These are phyloP conservation scores for Agrotis puta DNA, from an alignment of 2,888 invertebrate genomes.

Conservation along the genomic window DNA sequence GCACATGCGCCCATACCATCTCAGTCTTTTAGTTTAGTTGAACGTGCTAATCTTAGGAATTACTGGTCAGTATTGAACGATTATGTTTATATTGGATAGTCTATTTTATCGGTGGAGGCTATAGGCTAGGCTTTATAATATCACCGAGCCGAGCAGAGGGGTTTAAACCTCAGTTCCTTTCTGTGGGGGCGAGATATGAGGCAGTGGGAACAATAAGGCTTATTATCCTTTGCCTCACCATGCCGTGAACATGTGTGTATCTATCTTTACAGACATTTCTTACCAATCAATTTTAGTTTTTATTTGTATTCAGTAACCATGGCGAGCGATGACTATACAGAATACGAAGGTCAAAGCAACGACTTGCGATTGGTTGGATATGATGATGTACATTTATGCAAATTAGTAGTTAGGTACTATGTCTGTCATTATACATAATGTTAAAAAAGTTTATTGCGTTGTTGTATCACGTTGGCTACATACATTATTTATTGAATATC, in stretches of 20 bases:
- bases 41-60: no score
- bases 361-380: constrained; percentile 12
- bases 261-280: constrained; percentile 3
- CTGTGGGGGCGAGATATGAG: no score
- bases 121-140: no score
- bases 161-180: no score
- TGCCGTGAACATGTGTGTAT: neutral
- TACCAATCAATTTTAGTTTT: constrained; percentile 23
- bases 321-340: constrained; percentile 36
- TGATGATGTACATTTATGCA: neutral
- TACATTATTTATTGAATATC: constrained; percentile 1
- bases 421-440: constrained; percentile 14
- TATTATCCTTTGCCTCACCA: no score
- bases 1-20: no score
- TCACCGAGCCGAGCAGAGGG: no score
- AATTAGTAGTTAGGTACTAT: neutral
- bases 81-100: no score
- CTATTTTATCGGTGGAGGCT: no score
- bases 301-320: constrained; percentile 37
- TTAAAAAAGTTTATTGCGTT: constrained; percentile 38
- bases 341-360: constrained; percentile 26
- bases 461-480: constrained; percentile 3
- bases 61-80: no score
- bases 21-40: no score
- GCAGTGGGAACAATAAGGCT: no score